phyloP scores from a whole-genome alignment of 1,140 invertebrate species.

The Cydia fagiglandana region DNA sequence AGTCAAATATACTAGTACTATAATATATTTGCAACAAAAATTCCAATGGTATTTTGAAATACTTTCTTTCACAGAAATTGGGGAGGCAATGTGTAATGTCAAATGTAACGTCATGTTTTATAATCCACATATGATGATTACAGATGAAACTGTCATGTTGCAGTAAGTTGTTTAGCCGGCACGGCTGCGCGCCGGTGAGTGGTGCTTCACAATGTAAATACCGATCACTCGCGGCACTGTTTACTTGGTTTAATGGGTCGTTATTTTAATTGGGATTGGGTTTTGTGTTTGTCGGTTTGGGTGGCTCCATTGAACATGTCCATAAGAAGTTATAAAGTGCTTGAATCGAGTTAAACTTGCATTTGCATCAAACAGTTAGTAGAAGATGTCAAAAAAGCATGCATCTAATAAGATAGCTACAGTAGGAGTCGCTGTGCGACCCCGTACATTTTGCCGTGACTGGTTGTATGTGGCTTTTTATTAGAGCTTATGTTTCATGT shows the following conservation, averaged over 20 bases:
- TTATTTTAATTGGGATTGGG: background rate
- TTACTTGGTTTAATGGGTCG: conserved; percentile 1
- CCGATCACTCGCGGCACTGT: background rate
- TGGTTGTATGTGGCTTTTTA: no score
- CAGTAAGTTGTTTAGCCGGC: conserved; percentile 69
- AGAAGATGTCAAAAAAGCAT: no score
- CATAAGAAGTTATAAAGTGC: background rate
- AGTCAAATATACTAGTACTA: no score
- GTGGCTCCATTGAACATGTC: background rate
- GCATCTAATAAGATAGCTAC: no score
- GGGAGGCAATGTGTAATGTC: background rate
- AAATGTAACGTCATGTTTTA: background rate
- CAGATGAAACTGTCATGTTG: conserved; percentile 74
- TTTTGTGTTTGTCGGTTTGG: background rate
- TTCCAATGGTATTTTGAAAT: no score
- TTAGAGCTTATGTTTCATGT: no score
- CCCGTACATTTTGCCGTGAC: no score
- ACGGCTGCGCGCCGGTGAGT: conserved; percentile 71
- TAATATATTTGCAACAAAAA: no score
- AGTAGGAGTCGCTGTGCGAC: no score
- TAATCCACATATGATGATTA: conserved; percentile 46
- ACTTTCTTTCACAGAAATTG: background rate
- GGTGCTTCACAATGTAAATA: conserved; percentile 39
- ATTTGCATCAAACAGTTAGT: no score
- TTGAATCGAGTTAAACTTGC: no score